Evolutionary conservation across 2,797 vertebrate species (phyloP), one percentile per base, ranked within the genome.

Genomic region (Enteromius afrohamiltoni): DNA sequence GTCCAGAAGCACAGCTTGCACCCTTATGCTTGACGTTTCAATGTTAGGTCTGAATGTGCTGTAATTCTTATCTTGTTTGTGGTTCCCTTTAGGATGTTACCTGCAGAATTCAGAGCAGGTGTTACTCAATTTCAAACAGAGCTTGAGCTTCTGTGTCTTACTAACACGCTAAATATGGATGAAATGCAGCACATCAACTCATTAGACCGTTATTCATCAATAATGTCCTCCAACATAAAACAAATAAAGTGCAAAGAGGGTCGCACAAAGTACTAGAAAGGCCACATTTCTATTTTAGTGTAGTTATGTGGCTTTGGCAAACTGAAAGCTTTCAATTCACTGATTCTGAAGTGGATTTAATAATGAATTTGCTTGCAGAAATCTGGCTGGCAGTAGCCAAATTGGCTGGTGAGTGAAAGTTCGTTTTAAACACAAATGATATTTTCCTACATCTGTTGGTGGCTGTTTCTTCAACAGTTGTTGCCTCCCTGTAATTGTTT

Each of bases 1-100:
- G 53, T 53, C 82, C 86, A 2, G 37, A 77, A 78, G 81, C 86
- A 13, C 26, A 51, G 42, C 60, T 78, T 23, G 45, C 40, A n/a
- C 23, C 1, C 23, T 21, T 16, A 21, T 9, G 19, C 60, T 21
- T 78, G 26, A 9, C 9, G n/a, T 53, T 67, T 53, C 0, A 67
- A 3, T 3, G 17, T 31, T 58, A 1, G 1, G 1, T 70, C 21
- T 40, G 51, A 40, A 40, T 23, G 0, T 31, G 14, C 23, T 47
- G 29, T 34, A 34, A 3, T 74, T 68, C 9, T 17, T 31, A 3
- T 13, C 31, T 31, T 37, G 60, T 37, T 49, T 83, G 14, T n/a
- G 34, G 13, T 29, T 51, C 8, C 65, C 10, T 53, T 83, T 47
- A 71, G 51, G 37, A 17, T 80, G 49, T 80, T n/a, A 8, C 60